phyloP scores from a whole-genome alignment of 2,797 vertebrate species.

The Phalanger gymnotis region DNA sequence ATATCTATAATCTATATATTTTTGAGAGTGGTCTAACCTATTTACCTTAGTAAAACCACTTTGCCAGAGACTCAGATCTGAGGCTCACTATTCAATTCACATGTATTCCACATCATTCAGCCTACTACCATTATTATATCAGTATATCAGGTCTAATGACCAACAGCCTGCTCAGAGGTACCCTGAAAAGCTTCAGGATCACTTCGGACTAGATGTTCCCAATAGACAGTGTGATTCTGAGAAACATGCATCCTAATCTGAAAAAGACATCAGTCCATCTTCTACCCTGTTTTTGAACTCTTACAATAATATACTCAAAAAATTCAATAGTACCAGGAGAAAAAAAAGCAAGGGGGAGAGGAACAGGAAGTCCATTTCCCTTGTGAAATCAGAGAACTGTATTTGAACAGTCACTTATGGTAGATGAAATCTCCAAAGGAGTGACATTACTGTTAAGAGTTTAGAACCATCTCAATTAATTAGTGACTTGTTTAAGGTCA shows the following conservation, averaged over 20 bases:
- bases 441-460: background rate
- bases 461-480: background rate
- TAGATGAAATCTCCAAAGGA: background rate
- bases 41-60: background rate
- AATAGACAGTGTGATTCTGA: background rate
- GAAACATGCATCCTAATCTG: background rate
- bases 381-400: background rate
- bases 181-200: background rate
- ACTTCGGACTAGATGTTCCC: background rate
- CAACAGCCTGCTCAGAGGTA: background rate
- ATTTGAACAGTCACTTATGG: background rate
- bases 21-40: background rate
- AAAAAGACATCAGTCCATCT: background rate
- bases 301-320: background rate
- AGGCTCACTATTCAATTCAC: background rate
- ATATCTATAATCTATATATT: background rate
- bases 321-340: background rate
- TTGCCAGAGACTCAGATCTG: background rate
- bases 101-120: background rate
- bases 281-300: background rate
- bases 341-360: background rate
- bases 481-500: background rate
- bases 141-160: background rate
- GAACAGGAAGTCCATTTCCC: background rate
- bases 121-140: background rate